A percentile compares a stretch with the other conserved stretches of the same genome.
phyloP scores from a whole-genome alignment of 2,113 vertebrate genomes.

The Ailurus styani region DNA sequence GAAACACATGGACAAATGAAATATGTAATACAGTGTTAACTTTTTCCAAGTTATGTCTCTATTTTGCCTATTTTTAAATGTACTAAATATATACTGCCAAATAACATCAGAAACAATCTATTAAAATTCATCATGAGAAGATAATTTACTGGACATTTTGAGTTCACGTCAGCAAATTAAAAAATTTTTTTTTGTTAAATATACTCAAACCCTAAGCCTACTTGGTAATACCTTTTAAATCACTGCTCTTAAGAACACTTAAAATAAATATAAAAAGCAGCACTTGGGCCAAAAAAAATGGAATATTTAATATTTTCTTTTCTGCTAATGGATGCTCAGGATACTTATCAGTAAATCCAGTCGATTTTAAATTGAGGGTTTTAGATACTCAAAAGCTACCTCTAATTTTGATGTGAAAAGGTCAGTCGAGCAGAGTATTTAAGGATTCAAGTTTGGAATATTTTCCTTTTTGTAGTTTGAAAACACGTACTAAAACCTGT shows the following conservation, averaged over 20 bases:
- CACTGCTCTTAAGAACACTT: not conserved
- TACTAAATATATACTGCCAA: not conserved
- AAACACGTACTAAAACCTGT: not conserved
- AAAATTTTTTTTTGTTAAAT: not conserved
- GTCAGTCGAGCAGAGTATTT: not conserved
- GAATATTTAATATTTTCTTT: not conserved
- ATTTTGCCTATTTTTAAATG: not conserved
- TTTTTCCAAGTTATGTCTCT: constrained; percentile 7
- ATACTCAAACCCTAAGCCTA: not conserved
- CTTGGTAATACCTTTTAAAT: not conserved
- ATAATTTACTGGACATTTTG: not conserved
- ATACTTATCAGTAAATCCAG: not conserved
- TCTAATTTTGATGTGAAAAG: constrained; percentile 23
- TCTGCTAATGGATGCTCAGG: not conserved
- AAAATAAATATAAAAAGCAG: not conserved
- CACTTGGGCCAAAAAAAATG: not conserved
- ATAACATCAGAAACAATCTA: constrained; percentile 4
- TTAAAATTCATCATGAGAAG: not conserved
- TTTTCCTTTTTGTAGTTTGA: not conserved
- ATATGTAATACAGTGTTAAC: not conserved
- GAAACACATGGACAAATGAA: not conserved
- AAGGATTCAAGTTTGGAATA: not conserved
- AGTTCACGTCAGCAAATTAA: not conserved
- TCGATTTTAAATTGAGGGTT: not conserved
- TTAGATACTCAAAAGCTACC: not conserved